Evolutionary conservation across 35 echinoderm and acorn worm species (phyloP).

Genomic region (Heliocidaris erythrogramma): DNA sequence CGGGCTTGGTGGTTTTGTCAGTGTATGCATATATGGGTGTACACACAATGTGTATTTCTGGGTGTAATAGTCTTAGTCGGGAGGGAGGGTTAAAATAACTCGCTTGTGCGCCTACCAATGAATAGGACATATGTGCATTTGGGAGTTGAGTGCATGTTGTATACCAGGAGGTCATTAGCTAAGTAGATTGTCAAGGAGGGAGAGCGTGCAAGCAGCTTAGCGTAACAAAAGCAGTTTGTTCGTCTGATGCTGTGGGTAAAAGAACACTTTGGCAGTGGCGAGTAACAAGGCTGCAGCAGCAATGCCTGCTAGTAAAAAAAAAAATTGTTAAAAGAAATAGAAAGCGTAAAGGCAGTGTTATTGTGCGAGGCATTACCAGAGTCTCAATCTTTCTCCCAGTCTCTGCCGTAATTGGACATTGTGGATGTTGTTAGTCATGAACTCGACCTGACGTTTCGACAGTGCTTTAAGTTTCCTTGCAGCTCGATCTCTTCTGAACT

Average conservation of each 20-base stretch:
- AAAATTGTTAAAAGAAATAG: constrained; percentile 10
- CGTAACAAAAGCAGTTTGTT: constrained; percentile 39
- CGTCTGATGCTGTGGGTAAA: constrained; percentile 12
- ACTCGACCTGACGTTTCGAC: neutral
- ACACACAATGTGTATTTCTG: neutral
- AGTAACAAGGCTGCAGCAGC: neutral
- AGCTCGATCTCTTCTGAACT: neutral
- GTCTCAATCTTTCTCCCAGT: neutral
- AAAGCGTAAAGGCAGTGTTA: neutral
- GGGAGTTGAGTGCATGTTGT: constrained; percentile 16
- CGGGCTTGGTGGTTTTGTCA: neutral
- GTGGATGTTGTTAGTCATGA: neutral
- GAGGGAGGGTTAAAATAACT: constrained; percentile 38
- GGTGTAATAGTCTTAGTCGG: neutral
- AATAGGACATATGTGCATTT: constrained; percentile 25
- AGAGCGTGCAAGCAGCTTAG: neutral
- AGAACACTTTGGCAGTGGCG: neutral
- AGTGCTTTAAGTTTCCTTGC: neutral
- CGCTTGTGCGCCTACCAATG: neutral
- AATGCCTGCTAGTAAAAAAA: neutral
- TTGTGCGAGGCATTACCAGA: neutral
- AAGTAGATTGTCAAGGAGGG: constrained; percentile 19
- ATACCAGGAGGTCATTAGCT: constrained; percentile 28
- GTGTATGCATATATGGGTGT: neutral
- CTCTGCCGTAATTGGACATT: neutral